Evolutionary conservation across 2,113 vertebrate species (phyloP).

Genomic region (Xyrauchen texanus): DNA sequence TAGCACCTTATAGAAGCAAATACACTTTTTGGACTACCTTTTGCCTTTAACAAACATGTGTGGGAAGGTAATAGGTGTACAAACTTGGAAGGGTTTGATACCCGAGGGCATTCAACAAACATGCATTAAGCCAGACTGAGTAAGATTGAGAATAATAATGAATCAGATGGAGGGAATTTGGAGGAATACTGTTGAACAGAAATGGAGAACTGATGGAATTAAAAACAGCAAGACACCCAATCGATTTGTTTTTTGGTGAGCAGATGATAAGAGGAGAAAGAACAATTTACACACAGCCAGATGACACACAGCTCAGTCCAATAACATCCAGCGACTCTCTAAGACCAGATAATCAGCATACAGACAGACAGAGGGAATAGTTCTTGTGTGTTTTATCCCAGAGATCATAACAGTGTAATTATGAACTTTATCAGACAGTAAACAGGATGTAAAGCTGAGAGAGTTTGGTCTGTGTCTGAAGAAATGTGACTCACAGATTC

Average conservation of each 20-base stretch:
- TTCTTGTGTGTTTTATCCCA: constrained; percentile 19
- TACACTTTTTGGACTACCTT: no score
- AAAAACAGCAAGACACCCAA: no score
- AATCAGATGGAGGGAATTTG: no score
- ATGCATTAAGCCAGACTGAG: no score
- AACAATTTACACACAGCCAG: background rate
- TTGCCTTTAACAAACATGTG: no score
- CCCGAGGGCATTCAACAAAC: no score
- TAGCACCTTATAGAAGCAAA: no score
- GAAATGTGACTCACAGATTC: constrained; percentile 34
- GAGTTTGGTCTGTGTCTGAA: constrained; percentile 36
- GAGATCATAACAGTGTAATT: constrained; percentile 42
- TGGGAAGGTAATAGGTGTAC: no score
- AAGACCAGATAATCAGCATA: background rate
- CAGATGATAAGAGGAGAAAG: background rate
- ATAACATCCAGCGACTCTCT: constrained; percentile 6
- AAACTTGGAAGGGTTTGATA: no score
- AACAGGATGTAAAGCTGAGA: constrained; percentile 44
- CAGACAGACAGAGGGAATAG: background rate
- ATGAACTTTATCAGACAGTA: constrained; percentile 43
- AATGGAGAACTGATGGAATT: no score
- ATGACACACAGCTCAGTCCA: background rate
- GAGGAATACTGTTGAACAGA: no score
- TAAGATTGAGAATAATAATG: no score
- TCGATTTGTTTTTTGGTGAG: background rate